Evolutionary conservation across 1,140 invertebrate species (phyloP).

Genomic region (Microplitis mediator): DNA sequence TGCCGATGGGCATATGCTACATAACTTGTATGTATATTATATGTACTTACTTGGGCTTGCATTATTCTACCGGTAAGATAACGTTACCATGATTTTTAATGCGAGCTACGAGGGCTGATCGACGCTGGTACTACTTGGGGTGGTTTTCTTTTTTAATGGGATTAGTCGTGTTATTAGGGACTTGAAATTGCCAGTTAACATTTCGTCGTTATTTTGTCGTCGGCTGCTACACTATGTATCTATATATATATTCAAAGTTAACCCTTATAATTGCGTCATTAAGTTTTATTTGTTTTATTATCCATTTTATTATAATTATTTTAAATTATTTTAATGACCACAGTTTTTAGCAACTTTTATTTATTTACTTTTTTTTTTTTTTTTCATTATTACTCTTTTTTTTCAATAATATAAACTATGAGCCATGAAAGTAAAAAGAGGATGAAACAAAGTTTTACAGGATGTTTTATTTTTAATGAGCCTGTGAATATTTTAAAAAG

Average conservation of each 20-base stretch:
- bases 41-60: conserved; percentile 20
- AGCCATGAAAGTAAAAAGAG: no score
- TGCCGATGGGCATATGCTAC: conserved; percentile 43
- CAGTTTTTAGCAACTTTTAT: background rate
- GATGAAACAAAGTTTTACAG: no score
- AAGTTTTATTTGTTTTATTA: background rate
- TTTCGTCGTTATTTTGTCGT: conserved; percentile 28
- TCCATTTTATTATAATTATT: background rate
- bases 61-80: conserved; percentile 52
- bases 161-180: conserved; percentile 47
- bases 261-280: conserved; percentile 8
- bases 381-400: no score
- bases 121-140: conserved; percentile 5
- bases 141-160: conserved; percentile 41
- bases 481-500: no score
- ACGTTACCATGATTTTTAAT: conserved; percentile 56
- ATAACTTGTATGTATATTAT: background rate
- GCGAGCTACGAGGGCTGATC: conserved; percentile 19
- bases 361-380: background rate
- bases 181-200: conserved; percentile 34
- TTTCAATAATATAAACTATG: no score
- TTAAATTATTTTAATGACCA: background rate
- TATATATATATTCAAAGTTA: background rate
- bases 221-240: background rate
- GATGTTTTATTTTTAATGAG: no score